A percentile compares a stretch with the other conserved stretches of the same genome.
Conservation (phyloP, 2,797 vertebrate genomes). For the Parambassis ranga region DNA sequence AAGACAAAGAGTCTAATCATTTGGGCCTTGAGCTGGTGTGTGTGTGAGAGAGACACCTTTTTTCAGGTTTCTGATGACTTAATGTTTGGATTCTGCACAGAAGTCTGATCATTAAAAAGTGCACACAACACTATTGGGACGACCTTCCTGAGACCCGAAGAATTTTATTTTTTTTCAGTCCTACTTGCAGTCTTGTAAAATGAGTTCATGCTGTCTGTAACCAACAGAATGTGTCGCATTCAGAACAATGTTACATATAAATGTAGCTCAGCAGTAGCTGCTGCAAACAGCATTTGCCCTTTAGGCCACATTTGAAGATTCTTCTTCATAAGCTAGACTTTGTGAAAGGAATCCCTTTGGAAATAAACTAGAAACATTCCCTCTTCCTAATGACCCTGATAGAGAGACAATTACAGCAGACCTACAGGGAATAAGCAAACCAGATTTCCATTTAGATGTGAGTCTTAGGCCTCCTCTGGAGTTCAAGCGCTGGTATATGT, state of each 20-base stretch:
- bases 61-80: neutral
- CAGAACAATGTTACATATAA: too few species aligned
- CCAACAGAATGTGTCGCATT: neutral
- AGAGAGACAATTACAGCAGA: conserved; percentile 59
- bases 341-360: conserved; percentile 27
- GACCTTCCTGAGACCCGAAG: conserved; percentile 16
- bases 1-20: neutral
- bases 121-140: neutral
- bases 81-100: neutral
- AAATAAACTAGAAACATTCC: conserved; percentile 56
- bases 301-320: conserved; percentile 26
- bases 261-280: neutral
- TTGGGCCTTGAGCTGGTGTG: neutral
- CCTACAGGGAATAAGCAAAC: conserved; percentile 56
- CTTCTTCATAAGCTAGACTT: conserved; percentile 17
- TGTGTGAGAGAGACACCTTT: neutral
- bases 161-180: conserved; percentile 35
- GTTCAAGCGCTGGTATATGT: conserved; percentile 16
- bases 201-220: conserved; percentile 24
- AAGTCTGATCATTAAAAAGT: conserved; percentile 23
- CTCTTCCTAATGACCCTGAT: conserved; percentile 65
- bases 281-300: neutral
- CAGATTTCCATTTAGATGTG: conserved; percentile 71
- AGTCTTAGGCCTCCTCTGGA: conserved; percentile 34
- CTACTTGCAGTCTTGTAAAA: conserved; percentile 8